Conservation (phyloP, 2,113 vertebrate genomes). For the Microcebus murinus region DNA sequence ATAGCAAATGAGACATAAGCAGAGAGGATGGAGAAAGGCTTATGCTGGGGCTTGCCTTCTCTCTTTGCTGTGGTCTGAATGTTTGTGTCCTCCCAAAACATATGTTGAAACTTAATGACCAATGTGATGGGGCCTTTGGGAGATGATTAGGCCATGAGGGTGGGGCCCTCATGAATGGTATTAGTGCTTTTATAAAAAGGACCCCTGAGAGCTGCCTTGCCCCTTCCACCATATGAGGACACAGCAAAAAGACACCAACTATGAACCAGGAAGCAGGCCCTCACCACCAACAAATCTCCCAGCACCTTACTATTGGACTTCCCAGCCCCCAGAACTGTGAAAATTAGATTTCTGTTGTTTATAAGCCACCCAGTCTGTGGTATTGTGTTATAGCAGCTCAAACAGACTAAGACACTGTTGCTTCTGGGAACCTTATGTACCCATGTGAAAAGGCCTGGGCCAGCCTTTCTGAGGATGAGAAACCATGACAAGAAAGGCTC, state of each 20-base stretch:
- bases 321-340: background rate
- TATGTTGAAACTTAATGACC: background rate
- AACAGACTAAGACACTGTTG: background rate
- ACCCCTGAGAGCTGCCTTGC: background rate
- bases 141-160: background rate
- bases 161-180: background rate
- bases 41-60: background rate
- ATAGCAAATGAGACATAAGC: background rate
- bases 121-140: background rate
- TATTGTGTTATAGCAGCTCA: background rate
- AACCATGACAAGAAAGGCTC: background rate
- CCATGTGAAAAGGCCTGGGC: background rate
- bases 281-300: background rate
- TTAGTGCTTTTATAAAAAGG: background rate
- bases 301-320: background rate
- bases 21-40: background rate
- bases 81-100: background rate
- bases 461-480: background rate
- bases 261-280: background rate
- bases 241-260: background rate
- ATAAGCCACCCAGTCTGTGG: background rate
- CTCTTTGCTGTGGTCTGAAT: background rate
- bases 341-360: background rate
- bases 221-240: background rate
- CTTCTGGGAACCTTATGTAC: background rate